phyloP scores from a whole-genome alignment of 2,888 invertebrate species.

The Anoplius nigerrimus region DNA sequence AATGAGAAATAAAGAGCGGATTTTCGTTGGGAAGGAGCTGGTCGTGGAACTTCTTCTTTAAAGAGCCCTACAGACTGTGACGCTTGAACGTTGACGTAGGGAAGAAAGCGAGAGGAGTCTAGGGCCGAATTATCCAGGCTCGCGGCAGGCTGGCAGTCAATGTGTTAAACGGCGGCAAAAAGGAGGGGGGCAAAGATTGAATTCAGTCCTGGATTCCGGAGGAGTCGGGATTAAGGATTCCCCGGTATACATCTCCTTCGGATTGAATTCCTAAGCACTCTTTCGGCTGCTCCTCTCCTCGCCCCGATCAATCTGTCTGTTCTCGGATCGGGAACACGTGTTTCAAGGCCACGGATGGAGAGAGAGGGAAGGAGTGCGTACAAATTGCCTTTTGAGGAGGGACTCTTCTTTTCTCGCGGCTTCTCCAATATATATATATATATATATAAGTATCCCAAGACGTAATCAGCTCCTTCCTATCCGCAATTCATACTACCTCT shows the following conservation, averaged over 20 bases:
- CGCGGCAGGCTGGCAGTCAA: too few relatives aligned
- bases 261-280: conserved; percentile 53
- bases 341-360: conserved; percentile 16
- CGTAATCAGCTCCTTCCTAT: too few relatives aligned
- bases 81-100: too few relatives aligned
- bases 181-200: neutral
- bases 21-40: too few relatives aligned
- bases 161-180: neutral
- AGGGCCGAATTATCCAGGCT: too few relatives aligned
- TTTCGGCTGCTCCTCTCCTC: conserved; percentile 33
- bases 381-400: conserved; percentile 49
- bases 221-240: conserved; percentile 51
- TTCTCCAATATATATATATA: neutral
- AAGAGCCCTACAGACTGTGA: too few relatives aligned
- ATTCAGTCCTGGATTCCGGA: neutral
- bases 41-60: too few relatives aligned
- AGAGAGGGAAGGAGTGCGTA: conserved; percentile 32
- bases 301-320: conserved; percentile 52
- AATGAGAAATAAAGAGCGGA: too few relatives aligned
- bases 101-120: too few relatives aligned
- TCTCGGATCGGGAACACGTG: conserved; percentile 39
- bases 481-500: too few relatives aligned
- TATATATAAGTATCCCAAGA: too few relatives aligned
- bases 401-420: conserved; percentile 31
- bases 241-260: conserved; percentile 39